phyloP scores from a whole-genome alignment of 2,888 invertebrate genomes.

The Lysandra coridon region DNA sequence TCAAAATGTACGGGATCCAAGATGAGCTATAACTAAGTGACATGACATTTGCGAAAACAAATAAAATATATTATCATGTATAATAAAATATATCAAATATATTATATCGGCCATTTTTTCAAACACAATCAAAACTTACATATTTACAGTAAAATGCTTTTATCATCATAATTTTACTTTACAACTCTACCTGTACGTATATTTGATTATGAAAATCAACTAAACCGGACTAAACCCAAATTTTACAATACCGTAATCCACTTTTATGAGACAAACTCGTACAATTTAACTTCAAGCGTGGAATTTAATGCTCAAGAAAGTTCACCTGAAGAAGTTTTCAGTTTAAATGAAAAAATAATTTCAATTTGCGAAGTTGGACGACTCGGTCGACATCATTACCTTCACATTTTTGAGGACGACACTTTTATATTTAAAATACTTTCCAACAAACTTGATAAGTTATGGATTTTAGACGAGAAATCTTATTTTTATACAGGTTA shows the following conservation, averaged over 20 bases:
- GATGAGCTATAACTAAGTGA: no score
- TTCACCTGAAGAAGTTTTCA: conserved; percentile 67
- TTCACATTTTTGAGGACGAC: conserved; percentile 65
- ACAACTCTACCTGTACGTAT: background rate
- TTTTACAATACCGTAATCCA: conserved; percentile 24
- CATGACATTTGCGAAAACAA: no score
- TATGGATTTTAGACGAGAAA: conserved; percentile 10
- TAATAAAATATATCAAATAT: no score
- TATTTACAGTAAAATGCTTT: no score
- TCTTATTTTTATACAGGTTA: background rate
- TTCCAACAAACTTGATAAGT: conserved; percentile 5
- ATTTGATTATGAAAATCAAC: background rate
- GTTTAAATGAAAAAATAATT: conserved; percentile 80
- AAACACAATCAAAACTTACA: no score
- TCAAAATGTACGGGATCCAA: no score
- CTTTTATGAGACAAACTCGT: conserved; percentile 26
- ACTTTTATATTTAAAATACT: conserved; percentile 48
- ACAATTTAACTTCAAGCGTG: conserved; percentile 46
- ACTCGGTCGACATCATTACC: conserved; percentile 66
- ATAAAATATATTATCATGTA: no score
- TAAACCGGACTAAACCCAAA: background rate
- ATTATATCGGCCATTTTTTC: no score
- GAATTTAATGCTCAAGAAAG: conserved; percentile 66
- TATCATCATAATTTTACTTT: no score
- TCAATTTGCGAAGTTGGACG: conserved; percentile 66